Percentiles rank a stretch among this genome's conserved stretches.
Conservation (phyloP, 2,113 vertebrate species). For the Pardalotus punctatus region DNA sequence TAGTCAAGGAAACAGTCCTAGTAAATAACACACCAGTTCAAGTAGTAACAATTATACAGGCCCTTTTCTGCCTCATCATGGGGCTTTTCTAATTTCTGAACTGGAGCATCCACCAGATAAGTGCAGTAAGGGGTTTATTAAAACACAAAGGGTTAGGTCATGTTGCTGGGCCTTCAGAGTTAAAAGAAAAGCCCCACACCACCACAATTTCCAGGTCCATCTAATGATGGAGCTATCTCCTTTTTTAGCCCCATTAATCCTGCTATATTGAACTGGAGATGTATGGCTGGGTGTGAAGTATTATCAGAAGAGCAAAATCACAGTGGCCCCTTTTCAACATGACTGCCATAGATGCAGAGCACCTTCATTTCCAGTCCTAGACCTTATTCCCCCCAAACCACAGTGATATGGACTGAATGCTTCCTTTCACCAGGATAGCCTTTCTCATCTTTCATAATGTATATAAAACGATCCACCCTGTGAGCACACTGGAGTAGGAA, state of each 20-base stretch:
- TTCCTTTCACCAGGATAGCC: background rate
- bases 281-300: rapidly evolving
- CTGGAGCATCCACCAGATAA: background rate
- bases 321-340: background rate
- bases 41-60: background rate
- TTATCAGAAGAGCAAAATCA: background rate
- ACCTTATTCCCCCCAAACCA: background rate
- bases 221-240: background rate
- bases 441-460: background rate
- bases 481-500: background rate
- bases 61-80: background rate
- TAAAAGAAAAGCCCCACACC: background rate
- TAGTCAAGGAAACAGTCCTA: background rate
- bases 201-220: background rate
- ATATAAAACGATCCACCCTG: background rate
- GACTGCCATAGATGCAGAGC: background rate
- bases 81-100: background rate
- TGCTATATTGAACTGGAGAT: background rate
- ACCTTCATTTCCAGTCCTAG: background rate
- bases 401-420: background rate
- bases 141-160: background rate
- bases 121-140: background rate
- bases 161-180: background rate
- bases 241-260: background rate
- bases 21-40: background rate